These are phyloP conservation scores for Drosophila borborema DNA, from an alignment of 2,888 invertebrate species.

Conservation along the genomic window DNA sequence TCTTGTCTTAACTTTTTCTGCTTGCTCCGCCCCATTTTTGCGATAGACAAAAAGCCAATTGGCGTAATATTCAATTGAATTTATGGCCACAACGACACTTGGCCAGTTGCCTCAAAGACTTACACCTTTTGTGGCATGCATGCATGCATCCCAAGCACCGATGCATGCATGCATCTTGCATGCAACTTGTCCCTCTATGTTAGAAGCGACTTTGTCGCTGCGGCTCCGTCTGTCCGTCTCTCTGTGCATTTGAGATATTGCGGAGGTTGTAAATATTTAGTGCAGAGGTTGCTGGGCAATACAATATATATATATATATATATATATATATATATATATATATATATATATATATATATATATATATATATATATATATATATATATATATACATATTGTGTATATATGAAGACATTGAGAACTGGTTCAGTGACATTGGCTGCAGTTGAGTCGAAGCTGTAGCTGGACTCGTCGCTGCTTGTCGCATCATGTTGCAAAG, in stretches of 20 bases:
- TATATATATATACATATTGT: neutral
- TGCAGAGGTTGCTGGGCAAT: constrained; percentile 78
- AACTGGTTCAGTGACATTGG: constrained; percentile 83
- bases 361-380: neutral
- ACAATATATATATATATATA: constrained; percentile 52
- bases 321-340: neutral
- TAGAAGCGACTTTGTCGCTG: constrained; percentile 57
- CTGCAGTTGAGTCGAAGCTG: constrained; percentile 16
- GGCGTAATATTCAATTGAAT: constrained; percentile 83
- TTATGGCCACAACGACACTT: constrained; percentile 82
- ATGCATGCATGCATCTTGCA: constrained; percentile 37
- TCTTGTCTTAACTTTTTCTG: neutral
- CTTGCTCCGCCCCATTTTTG: constrained; percentile 72
- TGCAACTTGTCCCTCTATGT: constrained; percentile 35
- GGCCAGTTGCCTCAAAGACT: constrained; percentile 45
- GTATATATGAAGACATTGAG: constrained; percentile 75
- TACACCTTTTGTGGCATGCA: constrained; percentile 67
- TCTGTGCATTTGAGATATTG: constrained; percentile 74
- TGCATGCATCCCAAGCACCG: constrained; percentile 75
- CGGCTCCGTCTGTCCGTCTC: constrained; percentile 30
- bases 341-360: constrained; percentile 48
- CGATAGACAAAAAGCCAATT: constrained; percentile 81
- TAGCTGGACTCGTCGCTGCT: constrained; percentile 21
- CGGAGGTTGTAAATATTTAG: constrained; percentile 82
- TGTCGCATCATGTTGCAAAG: constrained; percentile 80